These are phyloP conservation scores for Stegodyphus dumicola DNA, from an alignment of 1,140 invertebrate species.

Conservation along the genomic window DNA sequence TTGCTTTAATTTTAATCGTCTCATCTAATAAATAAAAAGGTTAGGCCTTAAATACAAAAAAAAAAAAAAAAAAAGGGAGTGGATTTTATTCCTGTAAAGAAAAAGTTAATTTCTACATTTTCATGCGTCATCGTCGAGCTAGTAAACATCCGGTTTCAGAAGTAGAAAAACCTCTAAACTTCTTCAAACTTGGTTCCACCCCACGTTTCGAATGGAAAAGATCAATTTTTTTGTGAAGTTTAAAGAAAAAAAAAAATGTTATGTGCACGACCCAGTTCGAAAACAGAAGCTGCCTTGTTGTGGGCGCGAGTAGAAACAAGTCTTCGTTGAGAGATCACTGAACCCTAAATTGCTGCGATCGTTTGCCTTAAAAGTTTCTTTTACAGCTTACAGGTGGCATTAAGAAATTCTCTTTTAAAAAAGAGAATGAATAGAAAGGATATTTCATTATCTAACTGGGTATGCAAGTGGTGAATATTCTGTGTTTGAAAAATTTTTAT, in stretches of 20 bases:
- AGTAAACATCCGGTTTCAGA: constrained; percentile 45
- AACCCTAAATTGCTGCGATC: background rate
- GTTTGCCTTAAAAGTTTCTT: background rate
- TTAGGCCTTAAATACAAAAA: too few relatives aligned
- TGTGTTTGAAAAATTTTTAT: too few relatives aligned
- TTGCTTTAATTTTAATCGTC: too few relatives aligned
- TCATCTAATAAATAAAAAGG: too few relatives aligned
- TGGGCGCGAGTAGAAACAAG: constrained; percentile 32
- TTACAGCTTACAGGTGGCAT: background rate
- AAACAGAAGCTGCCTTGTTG: constrained; percentile 53
- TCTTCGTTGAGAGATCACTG: constrained; percentile 4
- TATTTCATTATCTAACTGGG: too few relatives aligned
- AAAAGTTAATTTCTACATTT: too few relatives aligned
- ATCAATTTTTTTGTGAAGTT: background rate
- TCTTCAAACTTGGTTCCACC: constrained; percentile 28
- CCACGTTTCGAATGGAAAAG: background rate
- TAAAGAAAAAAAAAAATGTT: constrained; percentile 17
- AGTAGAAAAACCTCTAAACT: background rate
- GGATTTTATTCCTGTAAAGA: too few relatives aligned
- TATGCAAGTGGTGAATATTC: too few relatives aligned
- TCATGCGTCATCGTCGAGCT: too few relatives aligned
- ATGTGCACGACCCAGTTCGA: constrained; percentile 33
- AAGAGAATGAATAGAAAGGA: too few relatives aligned
- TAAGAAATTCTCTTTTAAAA: too few relatives aligned
- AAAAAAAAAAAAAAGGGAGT: too few relatives aligned